These are phyloP conservation scores for Maccullochella peelii DNA, from an alignment of 2,113 vertebrate species.

Conservation along the genomic window DNA sequence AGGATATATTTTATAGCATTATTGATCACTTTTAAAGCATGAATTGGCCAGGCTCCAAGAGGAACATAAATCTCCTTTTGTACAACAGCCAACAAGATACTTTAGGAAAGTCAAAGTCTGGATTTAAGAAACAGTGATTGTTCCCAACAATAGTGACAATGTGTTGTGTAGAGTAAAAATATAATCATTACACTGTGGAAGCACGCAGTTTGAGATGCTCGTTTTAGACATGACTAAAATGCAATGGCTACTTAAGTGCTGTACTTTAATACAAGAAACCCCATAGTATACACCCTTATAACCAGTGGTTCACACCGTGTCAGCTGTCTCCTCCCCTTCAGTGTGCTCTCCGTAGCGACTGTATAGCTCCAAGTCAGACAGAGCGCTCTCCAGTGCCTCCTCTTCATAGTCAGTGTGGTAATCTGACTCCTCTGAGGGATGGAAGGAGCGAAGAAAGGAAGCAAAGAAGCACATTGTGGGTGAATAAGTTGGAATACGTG, in stretches of 20 bases:
- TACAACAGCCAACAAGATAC: neutral
- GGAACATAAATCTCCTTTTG: slow-evolving; percentile 5
- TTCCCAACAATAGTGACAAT: neutral
- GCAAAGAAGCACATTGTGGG: slow-evolving; percentile 46
- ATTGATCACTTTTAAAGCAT: slow-evolving; percentile 28
- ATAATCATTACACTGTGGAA: neutral
- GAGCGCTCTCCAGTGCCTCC: slow-evolving; percentile 87
- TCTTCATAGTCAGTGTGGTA: slow-evolving; percentile 95
- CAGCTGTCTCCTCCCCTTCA: slow-evolving; percentile 84
- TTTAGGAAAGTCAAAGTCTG: neutral
- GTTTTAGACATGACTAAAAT: neutral
- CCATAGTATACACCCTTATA: neutral
- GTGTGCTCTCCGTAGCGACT: slow-evolving; percentile 78
- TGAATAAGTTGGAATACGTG: slow-evolving; percentile 28
- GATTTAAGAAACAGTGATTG: neutral
- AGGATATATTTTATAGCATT: neutral
- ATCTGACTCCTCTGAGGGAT: slow-evolving; percentile 91
- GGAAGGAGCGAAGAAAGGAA: slow-evolving; percentile 52
- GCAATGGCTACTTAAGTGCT: neutral
- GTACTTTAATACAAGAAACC: neutral
- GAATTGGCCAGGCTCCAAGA: slow-evolving; percentile 18
- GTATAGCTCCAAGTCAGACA: slow-evolving; percentile 82
- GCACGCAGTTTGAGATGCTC: neutral
- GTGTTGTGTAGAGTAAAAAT: neutral
- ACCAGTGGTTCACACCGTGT: slow-evolving; percentile 83